phyloP scores from a whole-genome alignment of 2,888 invertebrate genomes.

The Caenorhabditis sp. region DNA sequence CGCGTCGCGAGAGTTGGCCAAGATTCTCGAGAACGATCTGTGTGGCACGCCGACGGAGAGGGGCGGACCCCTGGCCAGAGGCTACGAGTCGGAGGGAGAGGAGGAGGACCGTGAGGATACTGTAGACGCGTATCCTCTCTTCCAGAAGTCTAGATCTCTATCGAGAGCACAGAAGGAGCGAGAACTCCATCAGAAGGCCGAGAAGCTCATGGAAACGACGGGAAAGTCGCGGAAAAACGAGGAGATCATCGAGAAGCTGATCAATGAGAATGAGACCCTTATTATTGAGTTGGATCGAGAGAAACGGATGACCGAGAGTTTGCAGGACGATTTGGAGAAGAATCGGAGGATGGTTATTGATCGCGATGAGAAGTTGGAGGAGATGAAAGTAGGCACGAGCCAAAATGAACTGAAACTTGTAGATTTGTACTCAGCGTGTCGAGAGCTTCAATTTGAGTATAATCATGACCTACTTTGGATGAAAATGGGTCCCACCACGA shows the following conservation, averaged over 20 bases:
- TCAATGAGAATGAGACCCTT: constrained; percentile 54
- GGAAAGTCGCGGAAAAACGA: not conserved
- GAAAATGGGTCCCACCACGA: too few relatives aligned
- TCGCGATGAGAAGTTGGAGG: constrained; percentile 54
- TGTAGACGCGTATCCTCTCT: constrained; percentile 6
- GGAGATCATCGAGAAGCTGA: constrained; percentile 44
- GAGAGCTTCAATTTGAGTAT: not conserved
- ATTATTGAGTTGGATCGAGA: constrained; percentile 58
- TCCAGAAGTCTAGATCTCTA: constrained; percentile 32
- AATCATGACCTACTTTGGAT: not conserved
- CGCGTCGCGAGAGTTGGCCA: constrained; percentile 56
- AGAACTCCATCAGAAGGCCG: constrained; percentile 24
- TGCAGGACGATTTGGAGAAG: constrained; percentile 60
- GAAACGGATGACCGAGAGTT: constrained; percentile 33
- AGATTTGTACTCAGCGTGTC: not conserved
- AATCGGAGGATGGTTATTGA: constrained; percentile 50
- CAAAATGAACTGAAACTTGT: not conserved
- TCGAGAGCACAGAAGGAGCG: constrained; percentile 38
- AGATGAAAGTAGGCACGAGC: constrained; percentile 4
- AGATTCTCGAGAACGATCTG: constrained; percentile 59
- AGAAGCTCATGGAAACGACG: constrained; percentile 2
- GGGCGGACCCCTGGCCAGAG: not conserved
- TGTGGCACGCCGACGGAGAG: constrained; percentile 31
- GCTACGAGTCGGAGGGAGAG: constrained; percentile 57
- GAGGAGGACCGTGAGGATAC: constrained; percentile 14